Conservation (phyloP, 1,140 invertebrate genomes). For the Thaumatotibia leucotreta region DNA sequence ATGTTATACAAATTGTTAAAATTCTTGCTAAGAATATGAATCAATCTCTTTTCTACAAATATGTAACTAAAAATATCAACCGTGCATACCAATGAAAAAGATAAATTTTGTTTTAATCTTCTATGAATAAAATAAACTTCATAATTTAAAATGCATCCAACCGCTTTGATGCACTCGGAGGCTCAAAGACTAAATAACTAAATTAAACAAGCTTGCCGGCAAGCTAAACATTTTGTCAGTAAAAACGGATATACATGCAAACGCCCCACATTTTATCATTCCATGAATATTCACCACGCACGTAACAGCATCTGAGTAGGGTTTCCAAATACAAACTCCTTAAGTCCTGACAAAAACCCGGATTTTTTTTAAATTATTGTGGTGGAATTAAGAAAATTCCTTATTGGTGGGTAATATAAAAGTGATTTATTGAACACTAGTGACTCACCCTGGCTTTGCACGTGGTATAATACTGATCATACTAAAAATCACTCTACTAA, state of each 20-base stretch:
- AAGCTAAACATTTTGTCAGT: slow-evolving; percentile 1
- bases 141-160: not conserved
- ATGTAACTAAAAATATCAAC: no score
- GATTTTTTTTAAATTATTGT: not conserved
- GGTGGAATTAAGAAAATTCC: no score
- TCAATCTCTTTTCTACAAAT: no score
- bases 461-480: no score
- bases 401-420: no score
- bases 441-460: no score
- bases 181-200: not conserved
- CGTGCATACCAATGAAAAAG: no score
- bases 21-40: no score
- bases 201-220: not conserved
- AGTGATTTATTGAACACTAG: no score
- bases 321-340: not conserved
- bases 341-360: not conserved
- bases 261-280: not conserved
- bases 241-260: not conserved
- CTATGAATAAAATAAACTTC: not conserved
- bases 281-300: not conserved
- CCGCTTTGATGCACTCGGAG: not conserved
- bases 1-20: no score
- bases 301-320: not conserved
- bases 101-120: no score
- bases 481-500: no score